Conservation (phyloP, 2,797 vertebrate species). For the Columba guinea region DNA sequence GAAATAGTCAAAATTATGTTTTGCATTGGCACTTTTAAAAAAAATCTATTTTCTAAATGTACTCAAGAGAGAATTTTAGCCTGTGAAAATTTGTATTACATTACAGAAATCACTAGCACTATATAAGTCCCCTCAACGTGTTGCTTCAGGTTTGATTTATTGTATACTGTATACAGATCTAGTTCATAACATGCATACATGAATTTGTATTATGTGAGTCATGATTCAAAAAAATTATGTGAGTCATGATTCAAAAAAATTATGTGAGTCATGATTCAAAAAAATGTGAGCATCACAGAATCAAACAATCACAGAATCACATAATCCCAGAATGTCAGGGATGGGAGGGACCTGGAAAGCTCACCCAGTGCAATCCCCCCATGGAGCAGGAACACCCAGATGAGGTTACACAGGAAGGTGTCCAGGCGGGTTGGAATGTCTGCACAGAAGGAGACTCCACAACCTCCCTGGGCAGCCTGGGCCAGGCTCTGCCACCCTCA, state of each 20-base stretch:
- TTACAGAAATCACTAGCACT: not conserved
- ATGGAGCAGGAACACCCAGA: too few species aligned
- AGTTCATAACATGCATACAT: fast-evolving
- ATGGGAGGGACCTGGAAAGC: too few species aligned
- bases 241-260: not conserved
- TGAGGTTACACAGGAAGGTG: too few species aligned
- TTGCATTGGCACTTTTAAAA: not conserved
- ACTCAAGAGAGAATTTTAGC: not conserved
- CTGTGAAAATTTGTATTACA: not conserved
- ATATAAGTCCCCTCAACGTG: not conserved
- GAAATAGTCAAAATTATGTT: not conserved
- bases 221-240: not conserved
- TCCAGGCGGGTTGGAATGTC: too few species aligned
- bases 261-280: not conserved
- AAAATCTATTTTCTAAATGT: not conserved
- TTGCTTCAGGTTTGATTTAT: not conserved
- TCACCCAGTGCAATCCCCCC: too few species aligned
- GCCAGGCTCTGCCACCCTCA: too few species aligned
- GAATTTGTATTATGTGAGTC: not conserved
- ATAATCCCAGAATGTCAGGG: too few species aligned
- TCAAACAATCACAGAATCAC: too few species aligned
- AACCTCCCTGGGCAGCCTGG: too few species aligned
- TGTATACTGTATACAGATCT: not conserved
- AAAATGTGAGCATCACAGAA: too few species aligned
- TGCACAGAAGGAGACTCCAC: too few species aligned